Percentiles rank a stretch among this genome's conserved stretches.
Evolutionary conservation across 2,113 vertebrate species (phyloP).

Genomic region (Dasyurus viverrinus): DNA sequence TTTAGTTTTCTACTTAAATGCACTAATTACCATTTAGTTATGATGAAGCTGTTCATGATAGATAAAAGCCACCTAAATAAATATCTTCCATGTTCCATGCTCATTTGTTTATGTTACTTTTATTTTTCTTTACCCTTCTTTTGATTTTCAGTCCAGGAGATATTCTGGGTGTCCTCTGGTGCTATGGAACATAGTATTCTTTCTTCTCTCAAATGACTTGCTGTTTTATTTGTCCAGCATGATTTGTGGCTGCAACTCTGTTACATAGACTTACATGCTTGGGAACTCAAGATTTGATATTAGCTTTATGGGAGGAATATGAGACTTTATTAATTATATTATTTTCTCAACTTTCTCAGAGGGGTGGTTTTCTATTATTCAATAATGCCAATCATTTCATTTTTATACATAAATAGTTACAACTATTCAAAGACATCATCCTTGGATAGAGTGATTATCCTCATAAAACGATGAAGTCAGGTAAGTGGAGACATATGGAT

Average conservation of each 20-base stretch:
- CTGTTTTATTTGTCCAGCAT: background rate
- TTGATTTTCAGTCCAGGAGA: background rate
- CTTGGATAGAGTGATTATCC: background rate
- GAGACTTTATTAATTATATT: background rate
- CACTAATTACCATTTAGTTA: conserved; percentile 12
- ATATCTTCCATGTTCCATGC: rapidly evolving
- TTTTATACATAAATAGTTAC: background rate
- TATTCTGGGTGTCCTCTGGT: rapidly evolving
- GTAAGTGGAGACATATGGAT: background rate
- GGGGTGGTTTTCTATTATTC: background rate
- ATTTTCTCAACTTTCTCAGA: background rate
- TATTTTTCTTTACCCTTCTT: background rate
- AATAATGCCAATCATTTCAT: background rate
- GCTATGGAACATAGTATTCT: background rate
- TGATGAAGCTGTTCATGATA: conserved; percentile 9
- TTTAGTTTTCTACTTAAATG: conserved; percentile 43
- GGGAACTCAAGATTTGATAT: background rate
- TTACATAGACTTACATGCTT: background rate
- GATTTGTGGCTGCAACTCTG: background rate
- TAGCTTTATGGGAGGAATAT: background rate
- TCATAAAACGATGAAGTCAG: background rate
- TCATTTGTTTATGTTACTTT: background rate
- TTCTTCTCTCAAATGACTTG: background rate
- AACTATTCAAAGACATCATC: background rate
- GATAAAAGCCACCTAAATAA: conserved; percentile 2